phyloP scores from a whole-genome alignment of 92 coral and sea anemone species.

The Zoanthus solanderi region DNA sequence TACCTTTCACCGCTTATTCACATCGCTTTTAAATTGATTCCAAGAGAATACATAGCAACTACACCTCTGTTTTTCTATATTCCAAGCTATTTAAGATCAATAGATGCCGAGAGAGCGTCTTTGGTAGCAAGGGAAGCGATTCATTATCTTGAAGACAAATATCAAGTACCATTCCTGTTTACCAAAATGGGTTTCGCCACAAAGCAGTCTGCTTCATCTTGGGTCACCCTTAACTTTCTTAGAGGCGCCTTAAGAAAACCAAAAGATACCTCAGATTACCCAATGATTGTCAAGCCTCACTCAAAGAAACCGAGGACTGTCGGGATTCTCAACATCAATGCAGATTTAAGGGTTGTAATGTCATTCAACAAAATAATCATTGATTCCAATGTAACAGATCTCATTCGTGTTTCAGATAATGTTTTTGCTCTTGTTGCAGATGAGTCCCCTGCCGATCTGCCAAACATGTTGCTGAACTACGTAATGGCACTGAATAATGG shows the following conservation, averaged over 20 bases:
- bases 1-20: constrained; percentile 32
- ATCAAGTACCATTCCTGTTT: constrained; percentile 36
- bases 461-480: constrained; percentile 12
- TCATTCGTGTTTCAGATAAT: constrained; percentile 14
- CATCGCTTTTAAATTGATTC: constrained; percentile 18
- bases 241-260: constrained; percentile 22
- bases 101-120: constrained; percentile 13
- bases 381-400: constrained; percentile 29
- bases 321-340: constrained; percentile 24
- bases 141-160: constrained; percentile 18
- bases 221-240: constrained; percentile 42
- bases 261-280: too few relatives aligned
- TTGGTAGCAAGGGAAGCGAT: constrained; percentile 1
- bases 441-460: constrained; percentile 12
- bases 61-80: constrained; percentile 23
- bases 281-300: background rate
- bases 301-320: constrained; percentile 10
- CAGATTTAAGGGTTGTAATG: background rate
- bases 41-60: background rate
- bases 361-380: constrained; percentile 22
- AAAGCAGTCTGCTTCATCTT: constrained; percentile 1
- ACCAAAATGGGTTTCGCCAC: constrained; percentile 2
- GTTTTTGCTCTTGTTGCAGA: constrained; percentile 31
- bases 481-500: constrained; percentile 4
- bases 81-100: constrained; percentile 8